phyloP scores from a whole-genome alignment of 2,113 vertebrate species.

The Clarias batrachus region DNA sequence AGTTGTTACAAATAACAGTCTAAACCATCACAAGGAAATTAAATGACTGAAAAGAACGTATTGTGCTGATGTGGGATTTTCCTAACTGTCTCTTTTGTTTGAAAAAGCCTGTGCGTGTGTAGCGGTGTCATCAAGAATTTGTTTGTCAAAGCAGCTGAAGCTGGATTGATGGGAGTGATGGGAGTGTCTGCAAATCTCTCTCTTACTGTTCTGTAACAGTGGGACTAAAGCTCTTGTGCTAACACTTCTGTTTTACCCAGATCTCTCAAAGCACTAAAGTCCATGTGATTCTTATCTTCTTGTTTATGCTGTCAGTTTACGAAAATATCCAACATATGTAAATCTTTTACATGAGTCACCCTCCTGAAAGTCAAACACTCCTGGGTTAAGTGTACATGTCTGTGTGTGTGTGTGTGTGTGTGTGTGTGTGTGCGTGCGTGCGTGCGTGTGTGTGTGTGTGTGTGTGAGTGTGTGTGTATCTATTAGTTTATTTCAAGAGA shows the following conservation, averaged over 20 bases:
- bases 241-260: constrained; percentile 3
- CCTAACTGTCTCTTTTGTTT: constrained; percentile 70
- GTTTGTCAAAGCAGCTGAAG: constrained; percentile 71
- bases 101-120: constrained; percentile 65
- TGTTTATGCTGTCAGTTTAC: constrained; percentile 15
- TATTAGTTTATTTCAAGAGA: not conserved
- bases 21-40: constrained; percentile 31
- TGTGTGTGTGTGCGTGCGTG: not conserved
- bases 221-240: constrained; percentile 13
- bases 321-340: not conserved
- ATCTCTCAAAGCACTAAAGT: not conserved
- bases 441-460: not conserved
- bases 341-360: constrained; percentile 16
- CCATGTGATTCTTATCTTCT: not conserved
- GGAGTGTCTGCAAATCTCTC: constrained; percentile 62
- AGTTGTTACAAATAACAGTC: constrained; percentile 28
- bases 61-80: constrained; percentile 38
- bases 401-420: not conserved
- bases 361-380: constrained; percentile 3
- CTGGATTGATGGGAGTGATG: constrained; percentile 62
- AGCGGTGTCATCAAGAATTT: constrained; percentile 56
- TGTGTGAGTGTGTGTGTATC: not conserved
- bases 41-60: not conserved
- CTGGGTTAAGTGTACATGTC: not conserved
- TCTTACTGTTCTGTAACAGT: constrained; percentile 50